Conservation (phyloP, 2,113 vertebrate species). For the Gallinago paraguaiae region DNA sequence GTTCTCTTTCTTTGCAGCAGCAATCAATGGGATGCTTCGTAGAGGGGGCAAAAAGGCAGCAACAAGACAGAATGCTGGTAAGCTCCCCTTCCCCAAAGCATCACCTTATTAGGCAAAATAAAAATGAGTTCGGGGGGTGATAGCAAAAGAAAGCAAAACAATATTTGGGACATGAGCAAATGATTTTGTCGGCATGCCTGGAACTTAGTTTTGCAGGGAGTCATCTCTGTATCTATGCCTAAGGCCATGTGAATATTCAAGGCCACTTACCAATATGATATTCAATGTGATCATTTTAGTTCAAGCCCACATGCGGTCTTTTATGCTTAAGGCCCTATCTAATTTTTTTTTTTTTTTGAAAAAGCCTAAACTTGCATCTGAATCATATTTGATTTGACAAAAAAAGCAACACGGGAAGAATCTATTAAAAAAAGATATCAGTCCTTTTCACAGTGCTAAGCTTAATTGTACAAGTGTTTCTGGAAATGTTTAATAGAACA, state of each 20-base stretch:
- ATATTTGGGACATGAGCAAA: not conserved
- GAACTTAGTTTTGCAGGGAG: slow-evolving; percentile 12
- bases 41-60: not conserved
- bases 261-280: not conserved
- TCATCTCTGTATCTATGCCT: not conserved
- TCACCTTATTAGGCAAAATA: slow-evolving; percentile 10
- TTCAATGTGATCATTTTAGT: not conserved
- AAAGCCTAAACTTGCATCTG: not conserved
- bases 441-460: not conserved
- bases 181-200: slow-evolving; percentile 20
- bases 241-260: not conserved
- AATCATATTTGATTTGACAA: not conserved
- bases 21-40: not conserved
- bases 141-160: not conserved
- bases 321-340: not conserved
- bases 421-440: not conserved
- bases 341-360: not conserved
- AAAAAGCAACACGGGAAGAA: not conserved
- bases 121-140: not conserved
- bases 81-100: not conserved
- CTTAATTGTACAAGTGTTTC: slow-evolving; percentile 36
- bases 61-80: not conserved
- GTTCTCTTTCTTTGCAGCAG: not conserved
- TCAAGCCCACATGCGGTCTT: not conserved
- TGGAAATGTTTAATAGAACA: slow-evolving; percentile 55